A percentile compares a stretch with the other conserved stretches of the same genome.
Conservation (phyloP, 1,140 invertebrate species). For the Zaprionus lachaisei region DNA sequence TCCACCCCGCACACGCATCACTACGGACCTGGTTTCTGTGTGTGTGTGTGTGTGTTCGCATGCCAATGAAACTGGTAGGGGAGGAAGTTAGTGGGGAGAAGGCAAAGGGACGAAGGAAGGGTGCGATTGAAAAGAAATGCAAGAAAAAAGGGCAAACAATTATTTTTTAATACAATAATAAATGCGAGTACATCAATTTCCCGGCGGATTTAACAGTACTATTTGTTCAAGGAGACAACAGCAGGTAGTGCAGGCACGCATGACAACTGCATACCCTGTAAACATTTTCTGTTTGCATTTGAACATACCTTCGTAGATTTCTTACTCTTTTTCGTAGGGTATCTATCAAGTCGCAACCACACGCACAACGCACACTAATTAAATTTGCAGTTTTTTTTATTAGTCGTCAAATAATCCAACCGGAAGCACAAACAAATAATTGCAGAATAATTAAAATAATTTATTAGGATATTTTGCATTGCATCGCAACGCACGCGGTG, state of each 20-base stretch:
- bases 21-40: background rate
- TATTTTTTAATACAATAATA: conserved; percentile 30
- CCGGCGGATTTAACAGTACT: conserved; percentile 10
- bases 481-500: background rate
- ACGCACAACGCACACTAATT: background rate
- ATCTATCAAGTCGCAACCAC: background rate
- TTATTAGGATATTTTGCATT: conserved; percentile 29
- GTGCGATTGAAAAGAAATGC: conserved; percentile 16
- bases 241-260: background rate
- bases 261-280: background rate
- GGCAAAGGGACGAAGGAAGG: background rate
- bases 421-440: conserved; percentile 35
- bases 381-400: conserved; percentile 5
- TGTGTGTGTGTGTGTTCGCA: background rate
- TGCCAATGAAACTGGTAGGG: conserved; percentile 13
- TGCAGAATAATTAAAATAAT: conserved; percentile 32
- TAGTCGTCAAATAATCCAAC: conserved; percentile 5
- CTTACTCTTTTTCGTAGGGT: background rate
- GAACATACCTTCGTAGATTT: background rate
- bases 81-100: too few species aligned
- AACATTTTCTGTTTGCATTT: background rate
- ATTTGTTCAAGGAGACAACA: conserved; percentile 5
- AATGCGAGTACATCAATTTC: conserved; percentile 16
- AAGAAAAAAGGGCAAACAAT: conserved; percentile 17
- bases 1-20: too few species aligned